phyloP scores from a whole-genome alignment of 2,888 invertebrate species.

The Vesta saturnalis region DNA sequence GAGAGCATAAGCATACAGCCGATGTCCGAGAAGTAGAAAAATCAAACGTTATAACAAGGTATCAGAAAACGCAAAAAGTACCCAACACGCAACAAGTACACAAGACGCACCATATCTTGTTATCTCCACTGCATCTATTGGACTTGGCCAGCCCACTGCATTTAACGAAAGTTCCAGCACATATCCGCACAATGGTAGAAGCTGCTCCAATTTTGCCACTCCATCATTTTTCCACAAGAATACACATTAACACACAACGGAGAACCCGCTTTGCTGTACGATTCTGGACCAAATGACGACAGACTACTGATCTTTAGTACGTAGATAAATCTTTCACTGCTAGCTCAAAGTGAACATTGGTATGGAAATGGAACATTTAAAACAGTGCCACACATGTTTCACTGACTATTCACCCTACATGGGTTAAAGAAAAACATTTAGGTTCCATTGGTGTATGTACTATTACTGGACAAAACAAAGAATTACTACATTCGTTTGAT shows the following conservation, averaged over 20 bases:
- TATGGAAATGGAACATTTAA: not conserved
- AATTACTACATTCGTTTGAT: not conserved
- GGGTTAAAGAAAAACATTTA: not conserved
- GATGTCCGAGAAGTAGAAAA: not conserved
- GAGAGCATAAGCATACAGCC: not conserved
- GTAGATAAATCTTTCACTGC: not conserved
- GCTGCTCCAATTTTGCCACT: not conserved
- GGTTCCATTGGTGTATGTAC: not conserved
- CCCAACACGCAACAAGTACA: not conserved
- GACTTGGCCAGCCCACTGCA: not conserved
- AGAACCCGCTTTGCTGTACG: not conserved
- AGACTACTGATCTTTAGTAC: no score
- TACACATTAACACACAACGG: not conserved
- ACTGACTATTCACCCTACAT: no score
- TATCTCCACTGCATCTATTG: not conserved
- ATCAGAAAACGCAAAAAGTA: not conserved
- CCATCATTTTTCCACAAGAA: not conserved
- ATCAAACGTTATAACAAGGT: not conserved
- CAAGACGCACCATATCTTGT: not conserved
- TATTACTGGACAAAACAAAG: not conserved
- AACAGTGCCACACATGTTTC: not conserved
- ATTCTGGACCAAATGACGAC: not conserved
- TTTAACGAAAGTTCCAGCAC: not conserved
- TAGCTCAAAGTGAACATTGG: not conserved
- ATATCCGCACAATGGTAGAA: not conserved